Percentiles rank a stretch among this genome's conserved stretches.
These are phyloP conservation scores for Scatophagus argus DNA, from an alignment of 2,113 vertebrate species.

Conservation along the genomic window DNA sequence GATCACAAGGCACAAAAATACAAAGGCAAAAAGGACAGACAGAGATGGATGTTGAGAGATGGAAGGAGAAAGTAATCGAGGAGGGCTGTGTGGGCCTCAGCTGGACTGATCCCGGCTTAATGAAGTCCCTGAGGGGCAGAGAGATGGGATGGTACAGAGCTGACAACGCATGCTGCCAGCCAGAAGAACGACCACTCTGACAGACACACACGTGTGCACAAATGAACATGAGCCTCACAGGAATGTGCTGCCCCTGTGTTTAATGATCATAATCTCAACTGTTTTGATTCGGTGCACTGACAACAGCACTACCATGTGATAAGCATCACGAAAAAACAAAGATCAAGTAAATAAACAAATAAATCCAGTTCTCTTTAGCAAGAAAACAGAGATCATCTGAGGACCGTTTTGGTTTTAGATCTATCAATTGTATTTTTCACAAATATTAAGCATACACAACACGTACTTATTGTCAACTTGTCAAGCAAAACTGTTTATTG, in stretches of 20 bases:
- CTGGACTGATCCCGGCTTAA: slow-evolving; percentile 74
- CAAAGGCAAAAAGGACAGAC: slow-evolving; percentile 26
- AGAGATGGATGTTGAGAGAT: slow-evolving; percentile 59
- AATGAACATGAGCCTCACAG: not conserved
- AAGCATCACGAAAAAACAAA: not conserved
- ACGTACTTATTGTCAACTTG: not conserved
- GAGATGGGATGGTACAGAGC: slow-evolving; percentile 61
- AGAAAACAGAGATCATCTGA: not conserved
- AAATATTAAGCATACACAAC: not conserved
- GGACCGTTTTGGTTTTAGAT: not conserved
- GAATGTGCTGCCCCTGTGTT: slow-evolving; percentile 34
- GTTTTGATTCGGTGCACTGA: slow-evolving; percentile 7
- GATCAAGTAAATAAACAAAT: not conserved
- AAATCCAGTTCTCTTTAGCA: not conserved
- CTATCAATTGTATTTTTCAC: not conserved
- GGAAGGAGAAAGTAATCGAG: slow-evolving; percentile 59
- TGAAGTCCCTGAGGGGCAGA: slow-evolving; percentile 75
- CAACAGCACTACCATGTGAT: not conserved
- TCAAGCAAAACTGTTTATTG: not conserved
- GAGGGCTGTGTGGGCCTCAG: slow-evolving; percentile 69
- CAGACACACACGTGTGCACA: slow-evolving; percentile 12
- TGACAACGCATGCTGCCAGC: slow-evolving; percentile 67
- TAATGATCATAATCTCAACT: slow-evolving; percentile 9
- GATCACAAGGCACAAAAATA: slow-evolving; percentile 27
- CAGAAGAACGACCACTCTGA: slow-evolving; percentile 49